Percentiles rank a stretch among this genome's conserved stretches.
Conservation (phyloP, 2,797 vertebrate species). For the Scomberomorus guttatus region DNA sequence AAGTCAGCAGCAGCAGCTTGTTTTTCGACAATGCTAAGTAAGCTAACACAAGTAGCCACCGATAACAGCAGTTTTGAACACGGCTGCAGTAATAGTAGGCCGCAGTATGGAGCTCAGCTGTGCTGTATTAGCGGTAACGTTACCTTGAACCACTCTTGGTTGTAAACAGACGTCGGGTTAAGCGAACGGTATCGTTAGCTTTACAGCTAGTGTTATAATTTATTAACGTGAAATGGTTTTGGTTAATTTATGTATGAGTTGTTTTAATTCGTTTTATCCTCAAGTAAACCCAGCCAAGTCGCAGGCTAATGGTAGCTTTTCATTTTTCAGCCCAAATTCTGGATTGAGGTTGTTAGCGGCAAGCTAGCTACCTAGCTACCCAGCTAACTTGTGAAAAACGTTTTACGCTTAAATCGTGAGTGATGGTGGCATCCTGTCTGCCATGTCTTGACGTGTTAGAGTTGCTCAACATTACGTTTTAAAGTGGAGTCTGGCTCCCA, state of each 20-base stretch:
- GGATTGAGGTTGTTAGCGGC: not conserved
- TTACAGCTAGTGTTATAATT: not conserved
- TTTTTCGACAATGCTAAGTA: slow-evolving; percentile 35
- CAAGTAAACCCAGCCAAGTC: too few relatives aligned
- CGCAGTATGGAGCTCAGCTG: too few relatives aligned
- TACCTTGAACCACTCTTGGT: rapidly evolving
- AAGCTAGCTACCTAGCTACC: not conserved
- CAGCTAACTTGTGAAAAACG: not conserved
- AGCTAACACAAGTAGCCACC: slow-evolving; percentile 14
- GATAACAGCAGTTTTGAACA: slow-evolving; percentile 1
- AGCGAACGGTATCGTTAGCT: not conserved
- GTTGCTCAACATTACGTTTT: rapidly evolving
- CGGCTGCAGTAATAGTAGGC: slow-evolving; percentile 30
- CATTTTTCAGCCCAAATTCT: rapidly evolving
- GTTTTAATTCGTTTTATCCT: not conserved
- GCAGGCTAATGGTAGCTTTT: not conserved
- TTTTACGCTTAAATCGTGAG: rapidly evolving
- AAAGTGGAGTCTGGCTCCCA: not conserved
- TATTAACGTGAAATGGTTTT: not conserved
- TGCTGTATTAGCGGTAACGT: not conserved
- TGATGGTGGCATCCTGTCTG: rapidly evolving
- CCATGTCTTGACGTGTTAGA: rapidly evolving
- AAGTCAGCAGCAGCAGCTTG: slow-evolving; percentile 48
- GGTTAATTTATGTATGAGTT: not conserved
- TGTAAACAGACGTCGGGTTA: not conserved